Conservation (phyloP, 2,797 vertebrate species). For the Lemur catta region DNA sequence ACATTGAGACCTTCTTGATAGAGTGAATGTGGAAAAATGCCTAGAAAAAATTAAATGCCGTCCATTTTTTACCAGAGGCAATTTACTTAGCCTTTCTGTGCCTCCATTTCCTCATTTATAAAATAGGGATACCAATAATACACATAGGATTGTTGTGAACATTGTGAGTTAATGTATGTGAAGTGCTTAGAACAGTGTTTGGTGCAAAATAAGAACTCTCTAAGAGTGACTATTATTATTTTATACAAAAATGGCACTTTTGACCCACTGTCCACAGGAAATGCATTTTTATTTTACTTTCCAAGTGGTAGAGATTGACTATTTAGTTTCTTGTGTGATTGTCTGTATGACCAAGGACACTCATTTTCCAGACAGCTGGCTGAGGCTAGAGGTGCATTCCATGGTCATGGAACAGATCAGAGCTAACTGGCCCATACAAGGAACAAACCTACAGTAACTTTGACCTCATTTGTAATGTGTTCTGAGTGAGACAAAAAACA, state of each 20-base stretch:
- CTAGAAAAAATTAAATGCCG: neutral
- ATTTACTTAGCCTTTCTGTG: conserved; percentile 3
- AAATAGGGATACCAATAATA: neutral
- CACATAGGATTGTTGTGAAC: neutral
- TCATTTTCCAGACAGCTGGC: conserved; percentile 64
- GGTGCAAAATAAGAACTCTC: neutral
- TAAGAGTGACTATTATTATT: neutral
- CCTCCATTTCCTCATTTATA: neutral
- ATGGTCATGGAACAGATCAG: conserved; percentile 63
- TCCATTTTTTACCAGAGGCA: conserved; percentile 22
- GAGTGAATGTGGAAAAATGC: neutral
- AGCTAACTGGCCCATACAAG: conserved; percentile 60
- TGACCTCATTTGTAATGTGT: conserved; percentile 70
- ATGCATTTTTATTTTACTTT: conserved; percentile 45
- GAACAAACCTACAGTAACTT: conserved; percentile 64
- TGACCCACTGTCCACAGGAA: neutral
- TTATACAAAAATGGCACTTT: neutral
- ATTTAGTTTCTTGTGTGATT: conserved; percentile 45
- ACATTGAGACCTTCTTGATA: neutral
- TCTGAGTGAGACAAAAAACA: conserved; percentile 71
- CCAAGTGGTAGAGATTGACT: neutral
- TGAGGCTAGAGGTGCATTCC: conserved; percentile 55
- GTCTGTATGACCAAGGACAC: conserved; percentile 43
- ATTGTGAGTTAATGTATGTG: neutral
- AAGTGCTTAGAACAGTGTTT: conserved; percentile 24